Conservation (phyloP, 2,888 invertebrate species). For the Mantis religiosa region DNA sequence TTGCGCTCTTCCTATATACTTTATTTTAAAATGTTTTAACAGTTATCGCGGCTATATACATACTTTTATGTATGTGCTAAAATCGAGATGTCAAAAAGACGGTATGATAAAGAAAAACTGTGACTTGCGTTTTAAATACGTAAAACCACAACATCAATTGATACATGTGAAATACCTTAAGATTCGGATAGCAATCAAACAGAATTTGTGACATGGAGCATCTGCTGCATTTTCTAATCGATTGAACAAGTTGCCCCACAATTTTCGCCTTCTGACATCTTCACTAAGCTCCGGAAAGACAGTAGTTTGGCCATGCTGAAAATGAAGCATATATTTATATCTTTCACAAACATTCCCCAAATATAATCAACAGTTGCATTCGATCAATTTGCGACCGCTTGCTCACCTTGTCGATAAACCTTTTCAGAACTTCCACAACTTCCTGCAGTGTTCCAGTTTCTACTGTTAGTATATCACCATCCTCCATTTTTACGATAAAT, state of each 20-base stretch:
- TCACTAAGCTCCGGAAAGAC: conserved; percentile 58
- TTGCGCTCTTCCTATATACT: too few species aligned
- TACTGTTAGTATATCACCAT: conserved; percentile 10
- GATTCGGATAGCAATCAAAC: conserved; percentile 59
- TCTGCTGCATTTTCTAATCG: conserved; percentile 51
- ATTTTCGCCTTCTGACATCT: conserved; percentile 50
- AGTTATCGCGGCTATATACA: too few species aligned
- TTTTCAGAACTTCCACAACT: conserved; percentile 36
- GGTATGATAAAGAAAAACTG: too few species aligned
- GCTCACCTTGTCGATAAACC: conserved; percentile 44
- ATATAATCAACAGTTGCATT: not conserved
- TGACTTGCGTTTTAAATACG: not conserved
- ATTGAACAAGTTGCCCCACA: conserved; percentile 61
- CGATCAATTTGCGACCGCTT: not conserved
- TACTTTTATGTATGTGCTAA: too few species aligned
- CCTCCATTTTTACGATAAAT: conserved; percentile 3
- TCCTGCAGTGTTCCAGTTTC: conserved; percentile 36
- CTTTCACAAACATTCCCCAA: not conserved
- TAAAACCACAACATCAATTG: not conserved
- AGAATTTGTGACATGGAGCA: conserved; percentile 49
- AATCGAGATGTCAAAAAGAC: too few species aligned
- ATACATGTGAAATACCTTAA: conserved; percentile 53
- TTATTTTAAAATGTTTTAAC: too few species aligned
- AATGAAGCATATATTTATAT: not conserved
- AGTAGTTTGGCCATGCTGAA: conserved; percentile 54